Base-by-base conservation (phyloP, 2,113 vertebrate genomes). In the Brachyistius frenatus region DNA sequence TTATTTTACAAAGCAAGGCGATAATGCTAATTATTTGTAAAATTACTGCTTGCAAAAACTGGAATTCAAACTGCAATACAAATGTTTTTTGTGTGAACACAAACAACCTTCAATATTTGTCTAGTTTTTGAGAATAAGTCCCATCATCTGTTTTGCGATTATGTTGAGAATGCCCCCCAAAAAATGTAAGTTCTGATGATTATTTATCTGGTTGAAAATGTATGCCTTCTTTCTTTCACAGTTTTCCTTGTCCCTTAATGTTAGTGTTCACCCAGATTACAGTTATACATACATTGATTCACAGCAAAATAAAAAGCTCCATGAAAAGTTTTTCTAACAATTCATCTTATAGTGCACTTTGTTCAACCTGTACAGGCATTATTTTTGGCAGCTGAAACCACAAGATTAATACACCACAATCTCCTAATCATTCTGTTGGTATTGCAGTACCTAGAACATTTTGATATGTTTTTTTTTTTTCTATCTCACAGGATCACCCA, bases 191-290 rank as follows among this genome's bases (percentile, higher is more conserved):
- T 36, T 41, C 7, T 57, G 8, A 46, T 37, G 9, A 70, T 73
- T 32, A 33, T 49, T 75, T 54, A 7, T 15, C 7, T 70, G 10
- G 35, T 66, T 60, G 15, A 53, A 61, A 54, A 8, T 30, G 57
- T 33, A 33, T 58, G n/a, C 7, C 11, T 64, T 10, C 64, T 53
- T 44, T 1, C 39, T 66, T 55, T 75, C 60, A 71, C 31, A 76
- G 30, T 9, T 78, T 81, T 10, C 11, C 4, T 50, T 7, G 1
- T 16, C 9, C 16, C 15, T 53, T 66, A 50, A 39, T 16, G 15
- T 81, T 91, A 89, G 87, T 89, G 87, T 87, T 83, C 0, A 10
- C 49, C 35, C 36, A 54, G 35, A 84, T 75, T 41, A 69, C 35
- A 73, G 8, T 80, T 7, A 55, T 49, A 49, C 3, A 70, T 2